These are phyloP conservation scores for Rhagonycha lutea DNA, from an alignment of 2,888 invertebrate species.

Conservation along the genomic window DNA sequence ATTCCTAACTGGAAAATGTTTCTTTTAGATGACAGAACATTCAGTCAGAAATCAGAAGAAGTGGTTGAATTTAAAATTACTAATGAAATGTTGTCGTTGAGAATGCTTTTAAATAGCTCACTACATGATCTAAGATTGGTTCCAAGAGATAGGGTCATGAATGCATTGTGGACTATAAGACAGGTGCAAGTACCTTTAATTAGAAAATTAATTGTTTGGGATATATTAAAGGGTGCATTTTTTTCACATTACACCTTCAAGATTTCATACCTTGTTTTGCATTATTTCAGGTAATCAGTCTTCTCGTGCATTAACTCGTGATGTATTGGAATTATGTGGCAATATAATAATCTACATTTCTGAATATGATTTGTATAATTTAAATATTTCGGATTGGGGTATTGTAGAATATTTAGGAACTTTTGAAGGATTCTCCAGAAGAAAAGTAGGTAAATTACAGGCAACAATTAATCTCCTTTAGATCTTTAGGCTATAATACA, in stretches of 20 bases:
- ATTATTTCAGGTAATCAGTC: not conserved
- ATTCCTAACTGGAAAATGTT: too few relatives aligned
- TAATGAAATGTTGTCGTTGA: too few relatives aligned
- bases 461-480: too few relatives aligned
- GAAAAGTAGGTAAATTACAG: slow-evolving; percentile 2
- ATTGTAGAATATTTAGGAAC: slow-evolving; percentile 8
- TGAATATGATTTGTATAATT: slow-evolving; percentile 5
- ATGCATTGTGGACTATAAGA: not conserved
- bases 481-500: too few relatives aligned
- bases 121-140: not conserved
- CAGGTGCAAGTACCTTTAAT: not conserved
- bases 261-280: not conserved
- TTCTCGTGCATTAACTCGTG: not conserved
- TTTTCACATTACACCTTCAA: not conserved
- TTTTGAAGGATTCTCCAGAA: not conserved
- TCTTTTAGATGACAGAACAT: too few relatives aligned
- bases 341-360: slow-evolving; percentile 1
- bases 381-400: slow-evolving; percentile 7
- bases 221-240: slow-evolving; percentile 6
- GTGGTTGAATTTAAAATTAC: too few relatives aligned
- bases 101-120: not conserved
- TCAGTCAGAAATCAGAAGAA: too few relatives aligned
- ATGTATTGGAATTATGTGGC: not conserved
- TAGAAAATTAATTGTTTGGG: slow-evolving; percentile 4
- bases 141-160: not conserved